Base-by-base conservation (phyloP, 2,888 invertebrate genomes). In the Amitus sp. region DNA sequence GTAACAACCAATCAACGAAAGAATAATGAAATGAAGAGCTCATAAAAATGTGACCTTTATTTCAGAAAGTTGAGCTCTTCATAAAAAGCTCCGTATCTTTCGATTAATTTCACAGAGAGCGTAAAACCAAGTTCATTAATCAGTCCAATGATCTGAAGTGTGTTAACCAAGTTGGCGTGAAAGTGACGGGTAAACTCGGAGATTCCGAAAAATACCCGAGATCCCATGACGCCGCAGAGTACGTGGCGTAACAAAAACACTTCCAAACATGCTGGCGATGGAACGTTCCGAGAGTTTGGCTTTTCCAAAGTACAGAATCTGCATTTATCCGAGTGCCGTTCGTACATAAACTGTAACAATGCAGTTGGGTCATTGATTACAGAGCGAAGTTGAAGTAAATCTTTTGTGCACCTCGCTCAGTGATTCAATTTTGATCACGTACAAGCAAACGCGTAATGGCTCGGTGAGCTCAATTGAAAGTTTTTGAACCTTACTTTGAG, bases 401-500 rank as follows among this genome's bases (percentile, higher is more conserved):
- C 30, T 30, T 30, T 30, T 30, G 30, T 6, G 30, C 3, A n/a
- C n/a, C 30, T 6, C 30, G 30, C n/a, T 30, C 30, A 30, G n/a
- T 30, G 30, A 30, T 30, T 30, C n/a, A 30, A n/a, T n/a, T 30
- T 30, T n/a, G 30, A 30, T 30, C 30, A n/a, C 10, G 30, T n/a
- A 30, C 23, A 7, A 7, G 23, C 7, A 23, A 7, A 7, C 23
- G 7, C 23, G 23, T 23, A 23, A 23, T 23, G 13, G 13, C n/a
- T 15, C 13, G 15, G 2, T 17, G 39, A 39, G 6, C 34, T 37
- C 37, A 17, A 37, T 13, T 18, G 40, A 40, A 59, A 59, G 52
- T 53, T 53, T 47, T 48, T 53, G 39, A 59, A 59, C 52, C n/a
- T n/a, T 53, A 12, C 48, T 37, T 19, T 40, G 17, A 27, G 39